Percentiles rank a stretch among this genome's conserved stretches.
phyloP scores from a whole-genome alignment of 2,113 vertebrate species.

The Sylvilagus bachmani region DNA sequence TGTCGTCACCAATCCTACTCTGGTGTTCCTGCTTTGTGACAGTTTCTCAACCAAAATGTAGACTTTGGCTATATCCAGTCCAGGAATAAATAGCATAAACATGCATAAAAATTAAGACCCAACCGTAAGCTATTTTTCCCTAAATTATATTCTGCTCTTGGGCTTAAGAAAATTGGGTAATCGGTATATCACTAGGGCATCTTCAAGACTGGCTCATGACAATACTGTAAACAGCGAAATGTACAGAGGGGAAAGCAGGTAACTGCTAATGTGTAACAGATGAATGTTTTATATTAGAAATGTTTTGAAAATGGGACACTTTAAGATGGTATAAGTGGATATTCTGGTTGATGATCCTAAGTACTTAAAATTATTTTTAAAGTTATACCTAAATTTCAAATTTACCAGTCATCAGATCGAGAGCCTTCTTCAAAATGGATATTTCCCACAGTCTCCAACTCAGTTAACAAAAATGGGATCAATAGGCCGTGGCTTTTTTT shows the following conservation, averaged over 20 bases:
- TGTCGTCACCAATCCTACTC: neutral
- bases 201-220: neutral
- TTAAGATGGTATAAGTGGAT: conserved; percentile 52
- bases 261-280: neutral
- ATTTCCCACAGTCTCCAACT: conserved; percentile 93
- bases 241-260: neutral
- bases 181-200: neutral
- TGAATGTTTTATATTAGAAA: conserved; percentile 4
- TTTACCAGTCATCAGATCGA: conserved; percentile 89
- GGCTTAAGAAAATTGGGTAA: conserved; percentile 12
- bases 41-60: conserved; percentile 26
- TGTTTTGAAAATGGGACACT: conserved; percentile 38
- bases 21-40: neutral
- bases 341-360: conserved; percentile 3
- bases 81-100: neutral
- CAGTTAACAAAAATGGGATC: conserved; percentile 89
- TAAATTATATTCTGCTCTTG: conserved; percentile 38
- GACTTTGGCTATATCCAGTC: neutral
- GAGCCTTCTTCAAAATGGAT: conserved; percentile 92
- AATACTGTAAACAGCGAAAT: conserved; percentile 1
- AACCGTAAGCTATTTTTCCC: neutral
- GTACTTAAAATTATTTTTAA: conserved; percentile 47
- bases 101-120: neutral
- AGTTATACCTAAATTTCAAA: conserved; percentile 52
- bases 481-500: conserved; percentile 85